These are phyloP conservation scores for Latrodectus elegans DNA, from an alignment of 2,888 invertebrate genomes.

Conservation along the genomic window DNA sequence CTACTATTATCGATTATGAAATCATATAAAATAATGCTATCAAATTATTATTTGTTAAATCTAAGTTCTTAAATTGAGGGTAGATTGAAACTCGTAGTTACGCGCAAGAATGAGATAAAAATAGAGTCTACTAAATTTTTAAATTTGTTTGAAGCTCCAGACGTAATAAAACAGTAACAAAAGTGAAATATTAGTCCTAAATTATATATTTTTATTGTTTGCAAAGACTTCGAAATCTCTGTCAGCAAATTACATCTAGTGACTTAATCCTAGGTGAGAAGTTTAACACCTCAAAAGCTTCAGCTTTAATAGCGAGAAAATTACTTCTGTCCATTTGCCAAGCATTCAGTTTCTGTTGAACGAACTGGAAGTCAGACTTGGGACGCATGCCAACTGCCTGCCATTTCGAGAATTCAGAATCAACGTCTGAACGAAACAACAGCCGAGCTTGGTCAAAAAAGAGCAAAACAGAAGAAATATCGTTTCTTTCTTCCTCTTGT, in stretches of 20 bases:
- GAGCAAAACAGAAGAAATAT: conserved; percentile 3
- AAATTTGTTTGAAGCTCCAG: too few relatives aligned
- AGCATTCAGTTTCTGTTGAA: neutral
- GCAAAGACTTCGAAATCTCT: neutral
- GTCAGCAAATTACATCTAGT: neutral
- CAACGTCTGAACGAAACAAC: neutral
- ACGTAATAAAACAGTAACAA: neutral
- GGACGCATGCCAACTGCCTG: conserved; percentile 36
- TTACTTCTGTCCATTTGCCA: conserved; percentile 27
- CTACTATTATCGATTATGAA: too few relatives aligned
- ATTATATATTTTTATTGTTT: too few relatives aligned
- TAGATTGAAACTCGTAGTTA: too few relatives aligned
- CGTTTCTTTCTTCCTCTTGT: neutral
- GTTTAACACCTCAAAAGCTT: conserved; percentile 25
- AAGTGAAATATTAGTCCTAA: neutral
- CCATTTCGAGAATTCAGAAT: conserved; percentile 2
- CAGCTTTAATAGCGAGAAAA: conserved; percentile 47
- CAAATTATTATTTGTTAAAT: too few relatives aligned
- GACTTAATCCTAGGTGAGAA: conserved; percentile 15
- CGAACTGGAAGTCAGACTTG: neutral
- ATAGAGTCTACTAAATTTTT: too few relatives aligned
- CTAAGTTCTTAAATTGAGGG: too few relatives aligned
- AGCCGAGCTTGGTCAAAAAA: neutral
- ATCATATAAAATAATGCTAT: too few relatives aligned
- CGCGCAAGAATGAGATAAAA: too few relatives aligned